Base-by-base conservation (phyloP, 2,113 vertebrate species). In the Ellobius talpinus region DNA sequence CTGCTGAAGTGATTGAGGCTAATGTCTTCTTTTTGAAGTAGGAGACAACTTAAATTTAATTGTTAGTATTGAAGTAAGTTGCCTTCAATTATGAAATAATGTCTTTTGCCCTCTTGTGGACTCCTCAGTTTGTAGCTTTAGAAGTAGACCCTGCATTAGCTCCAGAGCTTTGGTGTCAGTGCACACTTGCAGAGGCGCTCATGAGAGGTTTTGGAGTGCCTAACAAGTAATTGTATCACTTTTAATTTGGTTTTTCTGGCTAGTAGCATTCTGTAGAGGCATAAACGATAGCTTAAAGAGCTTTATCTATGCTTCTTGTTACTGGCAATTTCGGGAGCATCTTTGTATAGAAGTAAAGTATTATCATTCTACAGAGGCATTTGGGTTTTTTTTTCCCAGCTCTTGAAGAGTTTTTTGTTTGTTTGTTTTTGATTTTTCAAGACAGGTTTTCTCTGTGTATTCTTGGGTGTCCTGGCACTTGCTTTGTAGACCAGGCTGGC, bases 21-120 rank as follows among this genome's bases (percentile, higher is more conserved):
- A 82, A 68, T 42, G 63, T 39, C 26, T 42, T 72, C 66, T 36
- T 94, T 92, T 66, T 94, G 42, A 95, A 87, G 63, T 61, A 86
- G 68, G 94, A 93, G 90, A 82, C 39, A 89, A n/a, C 92, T 72
- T 79, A 89, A 95, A 74, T 92, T n/a, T 86, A 52, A 86, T 89
- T 78, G 76, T 92, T 95, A 94, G 77, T 74, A 76, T 77, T 97
- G 78, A n/a, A 90, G n/a, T 74, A 76, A 94, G n/a, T 95, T 73
- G 5, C 42, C 93, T 93, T 97, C 79, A 93, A 87, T 96, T 94
- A 91, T 93, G 81, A 90, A 94, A 84, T 87, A 86, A 77, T 95
- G 63, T 90, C 58, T 95, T 96, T 98, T 97, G 96, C 95, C 96
- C 94, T 97, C 96, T 97, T 96, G 91, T 97, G 94, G 95, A 93